Evolutionary conservation across 2,888 invertebrate genomes (phyloP).

Genomic region (Sarcophaga rosellei): DNA sequence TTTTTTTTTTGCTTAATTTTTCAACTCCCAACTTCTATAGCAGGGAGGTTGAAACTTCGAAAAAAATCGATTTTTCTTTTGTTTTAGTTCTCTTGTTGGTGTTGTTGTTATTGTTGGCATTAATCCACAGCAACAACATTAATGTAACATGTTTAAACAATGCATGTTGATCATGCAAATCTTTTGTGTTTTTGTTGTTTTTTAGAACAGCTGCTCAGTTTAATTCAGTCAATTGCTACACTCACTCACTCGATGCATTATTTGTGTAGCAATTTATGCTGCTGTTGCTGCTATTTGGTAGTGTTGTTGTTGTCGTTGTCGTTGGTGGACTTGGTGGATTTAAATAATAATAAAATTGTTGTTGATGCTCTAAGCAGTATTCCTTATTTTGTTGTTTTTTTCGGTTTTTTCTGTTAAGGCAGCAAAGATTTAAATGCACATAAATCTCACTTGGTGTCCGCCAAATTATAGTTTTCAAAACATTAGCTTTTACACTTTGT

Average conservation of each 20-base stretch:
- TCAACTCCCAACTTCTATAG: neutral
- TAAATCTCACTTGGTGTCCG: slow-evolving; percentile 82
- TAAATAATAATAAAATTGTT: slow-evolving; percentile 62
- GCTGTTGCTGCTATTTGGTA: slow-evolving; percentile 12
- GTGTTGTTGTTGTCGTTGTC: slow-evolving; percentile 29
- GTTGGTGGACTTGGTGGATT: slow-evolving; percentile 22
- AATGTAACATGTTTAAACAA: slow-evolving; percentile 16
- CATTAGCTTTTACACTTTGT: slow-evolving; percentile 80
- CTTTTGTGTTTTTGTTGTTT: slow-evolving; percentile 8
- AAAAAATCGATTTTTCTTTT: neutral
- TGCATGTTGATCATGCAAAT: slow-evolving; percentile 59
- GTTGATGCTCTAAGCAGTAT: slow-evolving; percentile 60
- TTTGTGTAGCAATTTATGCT: slow-evolving; percentile 24
- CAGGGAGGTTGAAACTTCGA: neutral
- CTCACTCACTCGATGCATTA: neutral
- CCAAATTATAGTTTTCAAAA: slow-evolving; percentile 81
- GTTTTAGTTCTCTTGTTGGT: slow-evolving; percentile 14
- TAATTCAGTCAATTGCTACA: neutral
- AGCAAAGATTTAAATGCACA: slow-evolving; percentile 73
- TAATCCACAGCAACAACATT: slow-evolving; percentile 36
- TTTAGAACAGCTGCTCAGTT: slow-evolving; percentile 48
- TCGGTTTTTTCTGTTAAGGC: slow-evolving; percentile 65
- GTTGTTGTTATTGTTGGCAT: slow-evolving; percentile 20
- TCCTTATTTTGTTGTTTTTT: neutral
- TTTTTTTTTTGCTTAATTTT: neutral